Conservation (phyloP, 1,140 invertebrate genomes). For the Cydia pomonella region DNA sequence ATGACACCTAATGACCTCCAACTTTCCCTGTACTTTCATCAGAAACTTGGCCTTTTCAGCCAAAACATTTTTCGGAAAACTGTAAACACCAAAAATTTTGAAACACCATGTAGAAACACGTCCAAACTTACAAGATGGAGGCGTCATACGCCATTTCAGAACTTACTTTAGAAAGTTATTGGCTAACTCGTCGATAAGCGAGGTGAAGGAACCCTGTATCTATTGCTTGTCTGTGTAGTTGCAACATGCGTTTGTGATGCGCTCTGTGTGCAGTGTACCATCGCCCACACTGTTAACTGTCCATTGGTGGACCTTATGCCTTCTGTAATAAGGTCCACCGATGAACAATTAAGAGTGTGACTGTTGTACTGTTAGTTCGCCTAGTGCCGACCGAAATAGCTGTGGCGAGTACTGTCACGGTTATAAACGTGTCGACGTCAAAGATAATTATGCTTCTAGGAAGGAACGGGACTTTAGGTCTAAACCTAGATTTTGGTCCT, state of each 20-base stretch:
- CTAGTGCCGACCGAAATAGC: background rate
- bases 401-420: conserved; percentile 44
- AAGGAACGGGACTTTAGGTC: background rate
- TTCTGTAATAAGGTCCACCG: too few species aligned
- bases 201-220: conserved; percentile 64
- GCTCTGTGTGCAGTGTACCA: conserved; percentile 51
- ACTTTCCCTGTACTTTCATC: too few species aligned
- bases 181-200: conserved; percentile 57
- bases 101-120: too few species aligned
- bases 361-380: conserved; percentile 61
- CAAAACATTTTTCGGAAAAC: too few species aligned
- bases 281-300: too few species aligned
- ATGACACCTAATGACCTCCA: too few species aligned
- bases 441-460: background rate
- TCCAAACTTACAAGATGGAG: background rate
- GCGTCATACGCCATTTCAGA: conserved; percentile 2
- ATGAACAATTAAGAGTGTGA: too few species aligned
- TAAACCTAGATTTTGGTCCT: background rate
- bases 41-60: too few species aligned
- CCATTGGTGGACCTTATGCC: too few species aligned
- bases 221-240: conserved; percentile 46
- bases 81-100: too few species aligned
- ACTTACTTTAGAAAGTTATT: background rate
- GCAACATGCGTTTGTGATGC: conserved; percentile 68
- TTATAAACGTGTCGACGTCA: conserved; percentile 30